A percentile compares a stretch with the other conserved stretches of the same genome.
Evolutionary conservation across 2,888 invertebrate genomes (phyloP).

Genomic region (Prosapia bicincta): DNA sequence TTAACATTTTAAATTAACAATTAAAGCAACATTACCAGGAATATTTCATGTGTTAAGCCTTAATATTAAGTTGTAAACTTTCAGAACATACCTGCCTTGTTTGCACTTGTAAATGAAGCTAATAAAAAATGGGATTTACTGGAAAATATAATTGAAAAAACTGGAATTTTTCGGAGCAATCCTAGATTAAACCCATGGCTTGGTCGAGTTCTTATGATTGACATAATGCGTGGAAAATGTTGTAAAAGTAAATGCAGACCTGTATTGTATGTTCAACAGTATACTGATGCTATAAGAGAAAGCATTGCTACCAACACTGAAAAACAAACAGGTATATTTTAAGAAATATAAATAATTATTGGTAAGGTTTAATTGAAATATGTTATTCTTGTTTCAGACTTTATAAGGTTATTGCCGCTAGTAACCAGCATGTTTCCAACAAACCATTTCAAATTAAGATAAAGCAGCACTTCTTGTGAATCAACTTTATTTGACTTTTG

Average conservation of each 20-base stretch:
- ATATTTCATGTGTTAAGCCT: too few species aligned
- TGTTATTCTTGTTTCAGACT: background rate
- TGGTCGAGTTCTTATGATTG: background rate
- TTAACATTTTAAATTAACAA: too few species aligned
- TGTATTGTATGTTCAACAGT: background rate
- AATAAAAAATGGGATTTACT: background rate
- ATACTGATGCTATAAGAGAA: background rate
- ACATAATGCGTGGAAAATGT: background rate
- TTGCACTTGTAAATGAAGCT: background rate
- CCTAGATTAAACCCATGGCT: background rate
- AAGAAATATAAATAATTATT: background rate
- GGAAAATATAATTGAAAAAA: background rate
- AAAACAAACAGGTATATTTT: background rate
- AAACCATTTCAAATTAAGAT: background rate
- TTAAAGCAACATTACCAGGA: too few species aligned
- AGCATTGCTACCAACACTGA: background rate
- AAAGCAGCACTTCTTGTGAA: background rate
- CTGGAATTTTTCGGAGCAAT: background rate
- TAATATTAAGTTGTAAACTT: too few species aligned
- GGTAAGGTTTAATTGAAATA: background rate
- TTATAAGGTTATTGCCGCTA: background rate
- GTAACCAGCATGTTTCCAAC: background rate
- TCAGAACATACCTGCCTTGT: background rate
- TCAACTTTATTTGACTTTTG: background rate
- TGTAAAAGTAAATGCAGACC: background rate